Evolutionary conservation across 2,113 vertebrate genomes (phyloP), one percentile per base, ranked within the genome.

Genomic region (Perca fluviatilis): DNA sequence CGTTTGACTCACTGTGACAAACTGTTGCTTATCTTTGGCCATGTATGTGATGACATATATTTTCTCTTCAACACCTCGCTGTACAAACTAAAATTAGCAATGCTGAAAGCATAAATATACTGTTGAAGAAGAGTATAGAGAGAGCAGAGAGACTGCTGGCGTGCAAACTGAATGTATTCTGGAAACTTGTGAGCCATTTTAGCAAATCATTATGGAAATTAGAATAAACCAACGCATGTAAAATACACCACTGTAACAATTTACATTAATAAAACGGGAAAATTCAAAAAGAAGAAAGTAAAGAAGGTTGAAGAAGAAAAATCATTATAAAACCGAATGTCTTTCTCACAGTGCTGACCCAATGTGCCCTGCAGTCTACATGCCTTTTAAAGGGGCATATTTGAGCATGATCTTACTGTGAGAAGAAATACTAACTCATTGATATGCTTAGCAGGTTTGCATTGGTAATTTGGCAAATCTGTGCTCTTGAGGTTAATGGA

Each of bases 1-100:
- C 50, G 43, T 58, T 88, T 78, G 65, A 67, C 70, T 67, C 19
- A 19, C 23, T 18, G 21, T 83, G 72, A 88, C 72, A 73, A 75
- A 85, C 72, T 73, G 62, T 67, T 53, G 68, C 67, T 74, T 60
- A 74, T 77, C 40, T 66, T 74, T n/a, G 14, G 33, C 30, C 4
- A 69, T 12, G 8, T 27, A 21, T 16, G 50, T 64, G 27, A 57
- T 49, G 57, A 53, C 51, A 68, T 64, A 51, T 75, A 50, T 77
- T 74, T 83, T 74, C 36, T 50, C 43, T 49, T 23, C 21, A 16
- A 72, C 30, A 14, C 70, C 50, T 74, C 50, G 16, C 11, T 4
- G 6, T 61, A 53, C 54, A 81, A 67, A 60, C 70, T 74, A 25
- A 63, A 71, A 81, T 77, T 54, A 67, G 47, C 71, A 30, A 40